Evolutionary conservation across 2,797 vertebrate species (phyloP).

Genomic region (Percopsis omiscomaycus): DNA sequence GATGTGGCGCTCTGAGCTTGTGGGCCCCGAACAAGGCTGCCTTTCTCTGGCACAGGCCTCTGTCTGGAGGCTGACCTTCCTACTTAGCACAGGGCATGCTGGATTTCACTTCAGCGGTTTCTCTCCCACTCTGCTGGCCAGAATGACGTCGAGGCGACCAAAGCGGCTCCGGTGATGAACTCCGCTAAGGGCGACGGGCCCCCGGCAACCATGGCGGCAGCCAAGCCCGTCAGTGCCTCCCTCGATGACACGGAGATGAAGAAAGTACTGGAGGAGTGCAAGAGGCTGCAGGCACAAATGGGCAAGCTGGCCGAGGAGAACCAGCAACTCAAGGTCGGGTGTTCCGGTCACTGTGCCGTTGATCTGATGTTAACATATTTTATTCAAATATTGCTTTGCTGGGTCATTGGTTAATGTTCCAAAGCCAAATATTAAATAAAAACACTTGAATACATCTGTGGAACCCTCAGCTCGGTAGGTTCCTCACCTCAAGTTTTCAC

Average conservation of each 20-base stretch:
- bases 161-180: conserved; percentile 80
- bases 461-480: too few relatives aligned
- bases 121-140: conserved; percentile 44
- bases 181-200: conserved; percentile 84
- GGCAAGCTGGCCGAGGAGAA: conserved; percentile 91
- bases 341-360: too few relatives aligned
- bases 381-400: too few relatives aligned
- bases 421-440: too few relatives aligned
- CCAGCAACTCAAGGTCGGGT: conserved; percentile 87
- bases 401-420: too few relatives aligned
- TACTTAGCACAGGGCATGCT: conserved; percentile 26
- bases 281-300: conserved; percentile 89
- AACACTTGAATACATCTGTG: too few relatives aligned
- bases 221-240: conserved; percentile 77
- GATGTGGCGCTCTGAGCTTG: conserved; percentile 45
- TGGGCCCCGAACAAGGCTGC: conserved; percentile 40
- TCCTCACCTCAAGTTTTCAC: too few relatives aligned
- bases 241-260: conserved; percentile 87
- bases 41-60: conserved; percentile 41
- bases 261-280: conserved; percentile 92
- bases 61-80: conserved; percentile 47
- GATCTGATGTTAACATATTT: too few relatives aligned
- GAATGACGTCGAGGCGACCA: conserved; percentile 87
- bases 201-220: conserved; percentile 45
- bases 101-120: conserved; percentile 42